A percentile compares a stretch with the other conserved stretches of the same genome.
These are phyloP conservation scores for Rhinogobio ventralis DNA, from an alignment of 2,797 vertebrate genomes.

Conservation along the genomic window DNA sequence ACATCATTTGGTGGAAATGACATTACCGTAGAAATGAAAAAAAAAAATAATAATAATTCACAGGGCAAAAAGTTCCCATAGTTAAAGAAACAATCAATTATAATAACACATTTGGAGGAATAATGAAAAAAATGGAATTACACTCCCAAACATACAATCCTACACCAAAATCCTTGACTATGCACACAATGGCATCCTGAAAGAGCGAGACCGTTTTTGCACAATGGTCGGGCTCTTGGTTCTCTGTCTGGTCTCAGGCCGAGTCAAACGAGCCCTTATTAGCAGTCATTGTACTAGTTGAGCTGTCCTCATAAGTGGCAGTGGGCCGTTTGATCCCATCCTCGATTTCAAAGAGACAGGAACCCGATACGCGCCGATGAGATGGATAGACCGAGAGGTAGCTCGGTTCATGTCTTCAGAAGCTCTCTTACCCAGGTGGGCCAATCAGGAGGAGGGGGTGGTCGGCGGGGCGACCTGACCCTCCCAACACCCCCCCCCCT, in stretches of 20 bases:
- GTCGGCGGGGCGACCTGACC: conserved; percentile 6
- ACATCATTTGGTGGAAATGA: not conserved
- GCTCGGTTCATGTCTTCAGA: conserved; percentile 44
- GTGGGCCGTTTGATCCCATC: conserved; percentile 76
- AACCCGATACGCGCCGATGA: conserved; percentile 70
- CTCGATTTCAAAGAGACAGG: conserved; percentile 78
- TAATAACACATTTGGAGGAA: not conserved
- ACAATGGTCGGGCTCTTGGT: conserved; percentile 22
- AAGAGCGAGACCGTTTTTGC: conserved; percentile 7
- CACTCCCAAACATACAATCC: not conserved
- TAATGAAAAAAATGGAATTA: not conserved
- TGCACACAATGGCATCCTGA: conserved; percentile 15
- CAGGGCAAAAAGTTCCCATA: not conserved
- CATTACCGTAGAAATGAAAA: not conserved
- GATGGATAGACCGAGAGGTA: conserved; percentile 36
- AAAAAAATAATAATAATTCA: not conserved
- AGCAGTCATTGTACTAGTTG: conserved; percentile 68
- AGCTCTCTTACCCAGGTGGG: conserved; percentile 37
- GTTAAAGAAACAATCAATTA: not conserved
- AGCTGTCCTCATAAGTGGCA: conserved; percentile 70
- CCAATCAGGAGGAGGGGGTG: conserved; percentile 41
- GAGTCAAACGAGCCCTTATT: conserved; percentile 65
- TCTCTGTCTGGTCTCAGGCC: conserved; percentile 60
- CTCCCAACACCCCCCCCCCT: conserved; percentile 5
- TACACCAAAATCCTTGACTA: conserved; percentile 33